Conservation (phyloP, 1,140 invertebrate genomes). For the Panulirus ornatus region DNA sequence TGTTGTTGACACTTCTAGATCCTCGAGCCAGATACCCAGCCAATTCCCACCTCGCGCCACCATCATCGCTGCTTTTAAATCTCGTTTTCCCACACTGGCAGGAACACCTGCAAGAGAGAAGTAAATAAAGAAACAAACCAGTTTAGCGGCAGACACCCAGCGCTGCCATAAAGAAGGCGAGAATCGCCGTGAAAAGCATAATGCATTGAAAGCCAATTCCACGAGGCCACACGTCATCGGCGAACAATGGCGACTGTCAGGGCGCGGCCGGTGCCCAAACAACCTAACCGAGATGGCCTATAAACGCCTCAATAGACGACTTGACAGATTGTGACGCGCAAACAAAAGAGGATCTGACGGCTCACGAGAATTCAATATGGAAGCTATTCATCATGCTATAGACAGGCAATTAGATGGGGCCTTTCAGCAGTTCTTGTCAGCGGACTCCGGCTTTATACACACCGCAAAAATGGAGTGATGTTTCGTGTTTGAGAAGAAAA, state of each 20-base stretch:
- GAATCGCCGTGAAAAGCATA: conserved; percentile 49
- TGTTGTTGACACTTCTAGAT: neutral
- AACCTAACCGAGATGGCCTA: conserved; percentile 63
- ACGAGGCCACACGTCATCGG: conserved; percentile 58
- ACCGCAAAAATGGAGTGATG: conserved; percentile 42
- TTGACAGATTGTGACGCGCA: conserved; percentile 73
- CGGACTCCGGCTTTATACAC: conserved; percentile 4
- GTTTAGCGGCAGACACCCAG: neutral
- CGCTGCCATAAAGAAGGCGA: neutral
- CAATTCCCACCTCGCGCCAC: neutral
- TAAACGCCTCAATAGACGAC: conserved; percentile 65
- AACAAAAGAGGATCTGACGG: conserved; percentile 72
- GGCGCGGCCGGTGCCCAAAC: conserved; percentile 65
- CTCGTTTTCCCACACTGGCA: neutral
- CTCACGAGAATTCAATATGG: conserved; percentile 72
- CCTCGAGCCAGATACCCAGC: neutral
- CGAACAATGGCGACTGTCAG: conserved; percentile 61
- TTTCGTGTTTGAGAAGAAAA: neutral
- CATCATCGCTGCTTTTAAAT: conserved; percentile 6
- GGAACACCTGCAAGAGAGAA: neutral
- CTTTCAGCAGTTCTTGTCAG: conserved; percentile 58
- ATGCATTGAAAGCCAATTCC: conserved; percentile 66
- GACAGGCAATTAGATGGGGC: conserved; percentile 72
- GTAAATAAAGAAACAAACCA: conserved; percentile 8
- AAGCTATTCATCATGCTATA: conserved; percentile 72